Evolutionary conservation across 2,113 vertebrate genomes (phyloP).

Genomic region (Poecile atricapillus): DNA sequence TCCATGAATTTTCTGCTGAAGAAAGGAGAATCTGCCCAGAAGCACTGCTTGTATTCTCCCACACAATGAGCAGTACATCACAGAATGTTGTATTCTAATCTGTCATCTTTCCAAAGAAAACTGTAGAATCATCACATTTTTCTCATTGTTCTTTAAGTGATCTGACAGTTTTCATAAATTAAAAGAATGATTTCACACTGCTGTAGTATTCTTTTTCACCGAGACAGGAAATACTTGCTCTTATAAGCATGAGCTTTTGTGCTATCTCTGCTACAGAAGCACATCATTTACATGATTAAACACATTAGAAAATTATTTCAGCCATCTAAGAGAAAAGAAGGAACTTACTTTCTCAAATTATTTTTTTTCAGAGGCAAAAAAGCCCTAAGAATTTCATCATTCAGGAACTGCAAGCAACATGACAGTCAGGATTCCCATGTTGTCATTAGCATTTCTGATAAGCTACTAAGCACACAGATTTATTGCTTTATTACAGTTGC

Average conservation of each 20-base stretch:
- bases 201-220: background rate
- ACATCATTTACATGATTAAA: background rate
- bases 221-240: background rate
- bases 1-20: background rate
- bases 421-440: background rate
- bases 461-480: background rate
- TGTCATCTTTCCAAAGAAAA: background rate
- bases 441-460: background rate
- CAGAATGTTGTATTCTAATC: background rate
- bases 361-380: background rate
- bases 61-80: background rate
- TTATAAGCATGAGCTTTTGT: background rate
- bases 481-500: background rate
- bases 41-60: background rate
- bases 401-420: background rate
- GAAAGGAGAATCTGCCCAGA: background rate
- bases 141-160: background rate
- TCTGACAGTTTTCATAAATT: background rate
- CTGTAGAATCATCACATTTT: background rate
- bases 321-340: background rate
- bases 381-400: background rate
- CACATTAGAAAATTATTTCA: background rate
- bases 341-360: background rate
- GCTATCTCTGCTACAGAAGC: background rate
- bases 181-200: background rate